Evolutionary conservation across 2,888 invertebrate genomes (phyloP).

Genomic region (Drosophila tanythrix): DNA sequence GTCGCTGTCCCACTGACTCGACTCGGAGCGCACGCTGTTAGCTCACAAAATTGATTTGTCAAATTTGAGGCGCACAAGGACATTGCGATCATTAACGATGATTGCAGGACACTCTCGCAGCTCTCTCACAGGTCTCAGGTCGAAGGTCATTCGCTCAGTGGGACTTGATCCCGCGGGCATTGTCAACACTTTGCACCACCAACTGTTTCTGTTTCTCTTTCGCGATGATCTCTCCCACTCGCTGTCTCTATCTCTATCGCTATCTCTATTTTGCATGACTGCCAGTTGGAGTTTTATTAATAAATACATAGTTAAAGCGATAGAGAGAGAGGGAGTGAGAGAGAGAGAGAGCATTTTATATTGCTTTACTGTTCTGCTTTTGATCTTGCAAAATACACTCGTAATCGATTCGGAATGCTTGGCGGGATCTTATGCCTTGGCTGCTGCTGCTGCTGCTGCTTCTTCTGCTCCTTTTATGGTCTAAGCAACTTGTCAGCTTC

Average conservation of each 20-base stretch:
- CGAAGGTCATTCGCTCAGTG: slow-evolving; percentile 79
- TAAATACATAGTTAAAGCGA: slow-evolving; percentile 48
- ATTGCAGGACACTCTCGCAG: slow-evolving; percentile 58
- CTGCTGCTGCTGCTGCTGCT: slow-evolving; percentile 20
- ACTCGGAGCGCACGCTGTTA: slow-evolving; percentile 66
- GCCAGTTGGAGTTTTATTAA: slow-evolving; percentile 76
- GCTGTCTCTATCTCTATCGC: slow-evolving; percentile 4
- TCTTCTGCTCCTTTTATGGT: slow-evolving; percentile 31
- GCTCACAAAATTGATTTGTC: slow-evolving; percentile 76
- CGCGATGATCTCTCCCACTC: slow-evolving; percentile 24
- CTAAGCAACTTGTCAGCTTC: slow-evolving; percentile 81
- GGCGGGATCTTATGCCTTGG: slow-evolving; percentile 65
- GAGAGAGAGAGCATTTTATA: background rate
- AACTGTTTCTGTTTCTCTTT: slow-evolving; percentile 64
- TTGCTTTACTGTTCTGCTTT: slow-evolving; percentile 40
- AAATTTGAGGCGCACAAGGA: slow-evolving; percentile 73
- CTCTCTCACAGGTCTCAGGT: slow-evolving; percentile 9
- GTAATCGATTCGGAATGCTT: slow-evolving; percentile 83
- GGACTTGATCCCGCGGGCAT: slow-evolving; percentile 46
- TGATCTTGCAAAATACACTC: slow-evolving; percentile 72
- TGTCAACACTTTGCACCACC: slow-evolving; percentile 81
- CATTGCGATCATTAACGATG: slow-evolving; percentile 81
- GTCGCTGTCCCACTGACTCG: slow-evolving; percentile 60
- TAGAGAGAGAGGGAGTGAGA: slow-evolving; percentile 4
- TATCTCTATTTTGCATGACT: slow-evolving; percentile 9